Conservation (phyloP, 2,888 invertebrate species). For the Oeneis ivallda region DNA sequence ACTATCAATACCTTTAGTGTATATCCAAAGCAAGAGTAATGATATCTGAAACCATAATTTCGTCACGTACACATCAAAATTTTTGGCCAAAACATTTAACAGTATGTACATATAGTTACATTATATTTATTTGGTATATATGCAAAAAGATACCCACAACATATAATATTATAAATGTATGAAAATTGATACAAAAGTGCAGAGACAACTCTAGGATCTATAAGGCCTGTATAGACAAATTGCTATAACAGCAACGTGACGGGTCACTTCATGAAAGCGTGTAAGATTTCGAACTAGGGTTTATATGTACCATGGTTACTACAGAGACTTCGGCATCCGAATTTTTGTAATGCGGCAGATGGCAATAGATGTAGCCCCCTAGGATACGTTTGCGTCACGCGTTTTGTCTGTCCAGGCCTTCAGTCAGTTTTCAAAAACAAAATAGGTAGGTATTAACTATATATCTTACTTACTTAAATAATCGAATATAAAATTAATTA, state of each 20-base stretch:
- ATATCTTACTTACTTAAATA: background rate
- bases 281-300: too few relatives aligned
- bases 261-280: too few relatives aligned
- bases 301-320: too few relatives aligned
- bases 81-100: conserved; percentile 35
- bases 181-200: conserved; percentile 22
- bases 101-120: conserved; percentile 29
- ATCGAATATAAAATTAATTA: conserved; percentile 1
- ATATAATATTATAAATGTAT: conserved; percentile 17
- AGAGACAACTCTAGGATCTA: conserved; percentile 1
- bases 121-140: conserved; percentile 18
- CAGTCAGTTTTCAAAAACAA: conserved; percentile 2
- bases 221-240: background rate
- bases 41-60: conserved; percentile 36
- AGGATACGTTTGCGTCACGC: background rate
- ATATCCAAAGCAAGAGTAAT: conserved; percentile 39
- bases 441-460: background rate
- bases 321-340: too few relatives aligned
- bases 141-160: conserved; percentile 19
- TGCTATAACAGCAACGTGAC: background rate
- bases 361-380: background rate
- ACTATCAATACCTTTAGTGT: conserved; percentile 52
- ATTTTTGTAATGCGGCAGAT: too few relatives aligned
- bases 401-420: background rate
- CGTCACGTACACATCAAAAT: conserved; percentile 37